Conservation (phyloP, 2,888 invertebrate species). For the Pseudococcus viburni region DNA sequence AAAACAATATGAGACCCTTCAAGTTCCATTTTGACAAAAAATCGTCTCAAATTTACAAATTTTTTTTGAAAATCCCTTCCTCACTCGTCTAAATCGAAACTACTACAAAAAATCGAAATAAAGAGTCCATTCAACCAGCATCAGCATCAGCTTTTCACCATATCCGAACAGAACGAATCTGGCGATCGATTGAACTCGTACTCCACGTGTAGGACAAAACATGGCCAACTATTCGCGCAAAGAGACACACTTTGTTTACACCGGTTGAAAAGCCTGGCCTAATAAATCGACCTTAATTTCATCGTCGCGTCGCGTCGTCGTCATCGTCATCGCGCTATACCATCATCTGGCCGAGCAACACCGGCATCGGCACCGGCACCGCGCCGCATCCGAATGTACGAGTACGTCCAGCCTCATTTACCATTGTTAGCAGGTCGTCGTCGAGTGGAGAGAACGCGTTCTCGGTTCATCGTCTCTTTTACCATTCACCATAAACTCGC, state of each 20-base stretch:
- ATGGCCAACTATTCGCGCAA: conserved; percentile 8
- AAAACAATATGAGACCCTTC: too few relatives aligned
- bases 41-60: too few relatives aligned
- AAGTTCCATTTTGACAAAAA: too few relatives aligned
- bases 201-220: conserved; percentile 5
- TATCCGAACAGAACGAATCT: neutral
- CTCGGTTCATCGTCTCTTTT: conserved; percentile 1
- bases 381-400: neutral
- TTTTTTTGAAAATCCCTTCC: too few relatives aligned
- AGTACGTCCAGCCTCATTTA: conserved; percentile 18
- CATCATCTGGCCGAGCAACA: neutral
- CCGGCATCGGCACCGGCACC: too few relatives aligned
- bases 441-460: conserved; percentile 18
- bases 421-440: conserved; percentile 20
- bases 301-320: neutral
- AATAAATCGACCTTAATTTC: conserved; percentile 56
- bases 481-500: conserved; percentile 20
- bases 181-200: conserved; percentile 56
- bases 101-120: too few relatives aligned
- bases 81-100: too few relatives aligned
- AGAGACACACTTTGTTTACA: conserved; percentile 22
- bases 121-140: neutral
- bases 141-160: neutral
- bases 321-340: neutral
- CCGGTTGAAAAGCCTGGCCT: conserved; percentile 23